Base-by-base conservation (phyloP, 2,113 vertebrate genomes). In the Passerina amoena region DNA sequence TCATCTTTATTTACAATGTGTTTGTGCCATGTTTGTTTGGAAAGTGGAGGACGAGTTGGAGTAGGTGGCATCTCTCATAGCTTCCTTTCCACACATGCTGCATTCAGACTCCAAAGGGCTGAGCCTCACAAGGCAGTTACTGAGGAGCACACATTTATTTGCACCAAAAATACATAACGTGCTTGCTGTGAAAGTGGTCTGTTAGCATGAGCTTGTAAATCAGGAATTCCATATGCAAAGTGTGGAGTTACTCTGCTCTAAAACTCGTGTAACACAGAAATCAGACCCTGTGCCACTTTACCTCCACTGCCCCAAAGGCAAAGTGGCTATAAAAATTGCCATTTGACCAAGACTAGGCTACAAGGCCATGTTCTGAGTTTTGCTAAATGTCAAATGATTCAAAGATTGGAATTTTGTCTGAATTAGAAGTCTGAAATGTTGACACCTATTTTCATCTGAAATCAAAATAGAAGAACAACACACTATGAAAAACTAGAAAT, bases 21-120 rank as follows among this genome's bases (percentile, higher is more conserved):
- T 95, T 96, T 96, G 91, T 88, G 88, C 94, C 88, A 50, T 87
- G 92, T 95, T 92, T 87, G 83, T 93, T 93, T 96, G 93, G 89
- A 65, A 94, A 93, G 77, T 23, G 60, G 72, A 96, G 53, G 93
- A 96, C 5, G 16, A 95, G 61, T 6, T 95, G 82, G 88, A 93
- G 90, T 60, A 93, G 96, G 92, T 80, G 86, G 88, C 85, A 96
- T 97, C 96, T 94, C 87, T 96, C 82, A 86, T 16, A 76, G 92
- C 72, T 96, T 94, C 88, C 92, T 81, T 83, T 93, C 91, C 88
- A 90, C 79, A 83, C 76, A 17, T 44, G 24, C 66, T 40, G 18
- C 61, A 44, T 82, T 79, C 92, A 91, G 59, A 42, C 69, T 81
- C 77, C 61, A 27, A 61, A 82, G 75, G 84, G 57, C 84, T 85